Evolutionary conservation across 1,140 invertebrate species (phyloP).

Genomic region (Lycorma delicatula): DNA sequence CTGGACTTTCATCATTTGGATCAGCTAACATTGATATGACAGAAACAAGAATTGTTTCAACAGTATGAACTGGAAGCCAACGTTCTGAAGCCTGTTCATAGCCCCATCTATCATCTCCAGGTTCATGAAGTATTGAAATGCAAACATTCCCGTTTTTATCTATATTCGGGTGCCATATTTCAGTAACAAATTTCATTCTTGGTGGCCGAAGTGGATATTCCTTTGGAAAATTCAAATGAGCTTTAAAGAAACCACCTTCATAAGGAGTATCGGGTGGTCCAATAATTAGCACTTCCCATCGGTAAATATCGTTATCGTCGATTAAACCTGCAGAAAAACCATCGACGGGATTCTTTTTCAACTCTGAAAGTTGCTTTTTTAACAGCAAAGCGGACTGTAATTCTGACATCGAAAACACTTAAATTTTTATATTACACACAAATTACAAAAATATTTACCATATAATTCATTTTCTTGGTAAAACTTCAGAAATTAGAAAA

Average conservation of each 20-base stretch:
- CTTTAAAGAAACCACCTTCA: conserved; percentile 98
- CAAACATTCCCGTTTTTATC: conserved; percentile 98
- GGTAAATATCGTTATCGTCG: conserved; percentile 98
- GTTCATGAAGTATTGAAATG: conserved; percentile 98
- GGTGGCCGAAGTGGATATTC: conserved; percentile 97
- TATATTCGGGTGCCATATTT: conserved; percentile 99
- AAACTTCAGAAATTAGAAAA: too few species aligned
- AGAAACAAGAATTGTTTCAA: conserved; percentile 97
- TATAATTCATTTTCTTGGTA: too few species aligned
- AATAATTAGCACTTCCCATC: conserved; percentile 98
- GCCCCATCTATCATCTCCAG: conserved; percentile 98
- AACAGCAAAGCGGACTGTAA: conserved; percentile 86
- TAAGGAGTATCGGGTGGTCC: conserved; percentile 96
- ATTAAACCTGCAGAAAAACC: conserved; percentile 98
- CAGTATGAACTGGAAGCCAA: conserved; percentile 98
- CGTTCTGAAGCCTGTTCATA: conserved; percentile 98
- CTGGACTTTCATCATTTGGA: conserved; percentile 98
- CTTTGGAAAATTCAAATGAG: conserved; percentile 92
- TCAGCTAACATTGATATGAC: conserved; percentile 99
- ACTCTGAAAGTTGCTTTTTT: conserved; percentile 90
- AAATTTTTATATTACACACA: too few species aligned
- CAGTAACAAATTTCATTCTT: conserved; percentile 98
- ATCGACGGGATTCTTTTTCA: conserved; percentile 97
- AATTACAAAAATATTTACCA: too few species aligned
- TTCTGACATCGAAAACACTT: too few species aligned